phyloP scores from a whole-genome alignment of 2,888 invertebrate species.

The Ectemnius cavifrons region DNA sequence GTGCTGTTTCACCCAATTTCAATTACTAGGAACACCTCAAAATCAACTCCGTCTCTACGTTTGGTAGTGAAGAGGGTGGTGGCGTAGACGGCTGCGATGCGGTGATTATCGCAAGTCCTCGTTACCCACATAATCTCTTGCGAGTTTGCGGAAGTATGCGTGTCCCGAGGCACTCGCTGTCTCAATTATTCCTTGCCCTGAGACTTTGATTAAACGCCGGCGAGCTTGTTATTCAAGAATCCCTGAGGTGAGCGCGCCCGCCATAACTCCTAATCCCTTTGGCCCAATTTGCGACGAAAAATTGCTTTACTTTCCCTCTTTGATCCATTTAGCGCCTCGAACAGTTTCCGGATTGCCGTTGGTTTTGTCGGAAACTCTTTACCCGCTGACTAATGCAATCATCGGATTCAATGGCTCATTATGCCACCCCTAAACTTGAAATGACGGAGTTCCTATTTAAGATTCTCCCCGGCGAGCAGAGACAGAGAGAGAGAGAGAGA shows the following conservation, averaged over 20 bases:
- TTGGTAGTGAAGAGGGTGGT: neutral
- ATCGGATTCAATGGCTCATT: no score
- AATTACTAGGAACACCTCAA: conserved; percentile 13
- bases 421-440: no score
- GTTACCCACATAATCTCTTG: conserved; percentile 38
- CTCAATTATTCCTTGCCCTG: conserved; percentile 20
- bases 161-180: conserved; percentile 20
- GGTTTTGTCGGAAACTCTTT: no score
- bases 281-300: neutral
- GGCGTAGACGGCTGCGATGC: conserved; percentile 9
- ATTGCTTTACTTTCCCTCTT: neutral
- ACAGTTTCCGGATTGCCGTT: no score
- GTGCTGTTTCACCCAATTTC: no score
- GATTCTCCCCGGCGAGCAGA: no score
- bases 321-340: neutral
- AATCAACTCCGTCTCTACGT: conserved; percentile 21
- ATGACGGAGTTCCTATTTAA: no score
- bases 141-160: conserved; percentile 29
- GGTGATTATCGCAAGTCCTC: conserved; percentile 39
- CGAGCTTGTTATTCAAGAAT: conserved; percentile 26
- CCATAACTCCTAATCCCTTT: neutral
- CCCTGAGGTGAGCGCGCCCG: neutral
- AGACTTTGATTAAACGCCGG: conserved; percentile 38
- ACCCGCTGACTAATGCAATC: no score
- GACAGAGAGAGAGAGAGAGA: no score